Evolutionary conservation across 35 echinoderm and acorn worm species (phyloP), one percentile per base, ranked within the genome.

Genomic region (Apostichopus californicus): DNA sequence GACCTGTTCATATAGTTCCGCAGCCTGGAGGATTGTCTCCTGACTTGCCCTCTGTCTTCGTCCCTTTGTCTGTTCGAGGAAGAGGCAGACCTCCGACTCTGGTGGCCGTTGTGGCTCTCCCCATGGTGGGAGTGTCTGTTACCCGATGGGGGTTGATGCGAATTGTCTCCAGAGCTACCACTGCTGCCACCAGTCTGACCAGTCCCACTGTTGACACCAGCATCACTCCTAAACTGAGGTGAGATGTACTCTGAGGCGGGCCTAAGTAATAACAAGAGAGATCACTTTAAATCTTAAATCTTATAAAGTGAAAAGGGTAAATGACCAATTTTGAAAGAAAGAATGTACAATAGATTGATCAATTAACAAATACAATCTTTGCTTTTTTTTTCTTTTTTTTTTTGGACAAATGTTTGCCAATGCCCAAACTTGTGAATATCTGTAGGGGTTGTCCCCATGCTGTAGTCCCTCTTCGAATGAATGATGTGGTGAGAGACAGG

Each of bases 1-100:
- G 97, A 99, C 57, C 97, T 92, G 66, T 99, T 96, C 95, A 96
- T 96, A 57, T 96, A 99, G 78, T 99, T 99, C 11, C 97, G 79
- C 77, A 99, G 80, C 54, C 97, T 77, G 20, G 97, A 96, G 1
- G 97, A 96, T 65, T 95, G 94, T 89, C 96, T 28, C 73, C 96
- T 73, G 15, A 55, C 63, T 92, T 96, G 82, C 56, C 73, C 61
- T 17, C 77, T 18, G 14, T 93, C 90, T 1, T 95, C 94, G n/a
- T 92, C 75, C 54, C 81, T 61, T 1, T 15, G 15, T 24, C 73
- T 13, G 14, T 24, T 24, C 4, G 89, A 91, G 73, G 89, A 89
- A 56, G 80, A 17, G 54, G 86, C 54, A 3, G 59, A 21, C 24
- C 28, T 89, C 86, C 86, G 71, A n/a, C 86, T 89, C 28, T 79